A percentile compares a stretch with the other conserved stretches of the same genome.
These are phyloP conservation scores for Drosophila subsilvestris DNA, from an alignment of 2,888 invertebrate genomes.

Conservation along the genomic window DNA sequence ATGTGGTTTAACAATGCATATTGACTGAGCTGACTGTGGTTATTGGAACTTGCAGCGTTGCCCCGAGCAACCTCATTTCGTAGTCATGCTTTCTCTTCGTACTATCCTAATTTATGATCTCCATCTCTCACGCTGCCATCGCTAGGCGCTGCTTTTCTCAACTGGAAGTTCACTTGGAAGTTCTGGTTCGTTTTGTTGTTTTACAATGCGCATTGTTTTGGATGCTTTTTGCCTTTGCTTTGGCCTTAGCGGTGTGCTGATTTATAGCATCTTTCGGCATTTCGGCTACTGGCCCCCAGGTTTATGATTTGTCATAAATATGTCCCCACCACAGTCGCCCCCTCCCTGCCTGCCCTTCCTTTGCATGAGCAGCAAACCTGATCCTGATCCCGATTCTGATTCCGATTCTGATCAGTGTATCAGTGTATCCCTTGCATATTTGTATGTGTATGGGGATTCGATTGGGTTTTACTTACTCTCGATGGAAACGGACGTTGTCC, in stretches of 20 bases:
- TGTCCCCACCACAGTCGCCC: slow-evolving; percentile 49
- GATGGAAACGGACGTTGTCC: slow-evolving; percentile 91
- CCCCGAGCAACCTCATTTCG: background rate
- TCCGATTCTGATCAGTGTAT: slow-evolving; percentile 21
- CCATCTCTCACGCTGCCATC: slow-evolving; percentile 34
- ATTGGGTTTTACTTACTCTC: slow-evolving; percentile 85
- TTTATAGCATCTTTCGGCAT: slow-evolving; percentile 73
- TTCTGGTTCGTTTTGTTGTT: slow-evolving; percentile 37
- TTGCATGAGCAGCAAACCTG: background rate
- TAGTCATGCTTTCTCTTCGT: background rate
- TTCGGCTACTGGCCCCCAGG: slow-evolving; percentile 44
- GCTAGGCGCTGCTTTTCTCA: slow-evolving; percentile 10
- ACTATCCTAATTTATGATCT: background rate
- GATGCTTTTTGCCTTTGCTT: slow-evolving; percentile 34
- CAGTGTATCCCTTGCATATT: slow-evolving; percentile 9
- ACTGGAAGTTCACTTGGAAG: slow-evolving; percentile 29
- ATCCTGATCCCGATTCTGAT: slow-evolving; percentile 4
- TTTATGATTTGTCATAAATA: slow-evolving; percentile 78
- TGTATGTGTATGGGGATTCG: background rate
- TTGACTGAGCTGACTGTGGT: background rate
- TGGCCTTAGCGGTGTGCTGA: slow-evolving; percentile 76
- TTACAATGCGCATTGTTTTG: slow-evolving; percentile 72
- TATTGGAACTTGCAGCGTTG: background rate
- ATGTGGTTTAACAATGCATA: slow-evolving; percentile 7
- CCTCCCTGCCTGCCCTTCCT: background rate